These are phyloP conservation scores for Pseudorasbora parva DNA, from an alignment of 2,113 vertebrate species.

Conservation along the genomic window DNA sequence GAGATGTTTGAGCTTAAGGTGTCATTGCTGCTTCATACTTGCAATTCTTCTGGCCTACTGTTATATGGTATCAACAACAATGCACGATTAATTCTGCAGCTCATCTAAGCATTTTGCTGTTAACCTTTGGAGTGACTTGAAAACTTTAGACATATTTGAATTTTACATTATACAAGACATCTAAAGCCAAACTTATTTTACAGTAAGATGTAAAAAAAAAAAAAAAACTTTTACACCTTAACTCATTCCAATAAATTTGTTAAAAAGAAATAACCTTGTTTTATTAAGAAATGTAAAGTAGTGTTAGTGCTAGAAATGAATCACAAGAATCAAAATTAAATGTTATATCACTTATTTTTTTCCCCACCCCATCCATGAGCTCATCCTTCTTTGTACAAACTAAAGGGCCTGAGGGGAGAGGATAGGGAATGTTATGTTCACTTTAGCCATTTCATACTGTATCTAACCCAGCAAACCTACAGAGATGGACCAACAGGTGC, in stretches of 20 bases:
- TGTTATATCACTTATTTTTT: slow-evolving; percentile 46
- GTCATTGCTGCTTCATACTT: slow-evolving; percentile 16
- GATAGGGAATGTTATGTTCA: slow-evolving; percentile 49
- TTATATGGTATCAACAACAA: neutral
- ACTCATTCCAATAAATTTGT: neutral
- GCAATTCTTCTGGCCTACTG: neutral
- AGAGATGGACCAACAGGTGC: neutral
- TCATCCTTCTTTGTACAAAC: slow-evolving; percentile 63
- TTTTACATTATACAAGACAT: slow-evolving; percentile 3
- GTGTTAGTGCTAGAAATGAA: slow-evolving; percentile 71
- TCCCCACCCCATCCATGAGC: slow-evolving; percentile 58
- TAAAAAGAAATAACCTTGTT: neutral
- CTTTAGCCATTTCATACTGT: neutral
- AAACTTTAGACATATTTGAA: neutral
- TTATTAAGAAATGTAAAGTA: slow-evolving; percentile 47
- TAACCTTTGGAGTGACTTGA: slow-evolving; percentile 41
- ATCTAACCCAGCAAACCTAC: slow-evolving; percentile 8
- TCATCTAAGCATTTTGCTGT: slow-evolving; percentile 10
- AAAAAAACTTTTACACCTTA: slow-evolving; percentile 2
- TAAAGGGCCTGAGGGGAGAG: slow-evolving; percentile 66
- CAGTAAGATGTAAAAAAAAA: slow-evolving; percentile 14
- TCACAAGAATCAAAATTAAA: slow-evolving; percentile 53
- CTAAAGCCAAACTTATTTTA: slow-evolving; percentile 11
- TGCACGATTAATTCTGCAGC: neutral
- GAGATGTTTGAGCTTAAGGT: slow-evolving; percentile 25